These are phyloP conservation scores for Folsomia manolachei DNA, from an alignment of 2,888 invertebrate genomes.

Conservation along the genomic window DNA sequence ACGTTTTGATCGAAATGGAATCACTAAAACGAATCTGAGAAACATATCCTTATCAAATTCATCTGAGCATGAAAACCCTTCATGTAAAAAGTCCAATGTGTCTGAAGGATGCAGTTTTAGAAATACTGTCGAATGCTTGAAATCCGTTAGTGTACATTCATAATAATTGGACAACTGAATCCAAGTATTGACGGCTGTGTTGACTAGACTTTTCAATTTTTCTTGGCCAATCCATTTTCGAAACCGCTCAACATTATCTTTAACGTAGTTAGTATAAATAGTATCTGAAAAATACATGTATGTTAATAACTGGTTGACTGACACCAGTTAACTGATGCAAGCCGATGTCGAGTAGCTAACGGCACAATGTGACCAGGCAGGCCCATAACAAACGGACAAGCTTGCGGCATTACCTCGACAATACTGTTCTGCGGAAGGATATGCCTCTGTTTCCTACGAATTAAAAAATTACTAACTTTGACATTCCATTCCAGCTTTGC, in stretches of 20 bases:
- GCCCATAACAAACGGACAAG: too few species aligned
- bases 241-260: slow-evolving; percentile 7
- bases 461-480: too few species aligned
- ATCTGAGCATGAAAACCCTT: slow-evolving; percentile 29
- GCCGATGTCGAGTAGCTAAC: background rate
- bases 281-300: slow-evolving; percentile 3
- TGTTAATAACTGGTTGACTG: background rate
- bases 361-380: too few species aligned
- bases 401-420: background rate
- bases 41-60: slow-evolving; percentile 21
- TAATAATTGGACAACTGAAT: slow-evolving; percentile 42
- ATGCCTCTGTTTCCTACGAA: slow-evolving; percentile 22
- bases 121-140: slow-evolving; percentile 32
- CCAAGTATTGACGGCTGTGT: slow-evolving; percentile 41
- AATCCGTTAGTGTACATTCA: slow-evolving; percentile 32
- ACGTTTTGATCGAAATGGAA: background rate
- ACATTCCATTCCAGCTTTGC: background rate
- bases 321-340: too few species aligned
- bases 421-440: slow-evolving; percentile 24
- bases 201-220: slow-evolving; percentile 12
- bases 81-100: slow-evolving; percentile 41
- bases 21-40: slow-evolving; percentile 27
- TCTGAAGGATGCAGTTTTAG: slow-evolving; percentile 29
- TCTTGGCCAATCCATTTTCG: slow-evolving; percentile 23
- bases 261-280: slow-evolving; percentile 20